Evolutionary conservation across 1,140 invertebrate genomes (phyloP), one percentile per base, ranked within the genome.

Genomic region (Lepidurus couesii): DNA sequence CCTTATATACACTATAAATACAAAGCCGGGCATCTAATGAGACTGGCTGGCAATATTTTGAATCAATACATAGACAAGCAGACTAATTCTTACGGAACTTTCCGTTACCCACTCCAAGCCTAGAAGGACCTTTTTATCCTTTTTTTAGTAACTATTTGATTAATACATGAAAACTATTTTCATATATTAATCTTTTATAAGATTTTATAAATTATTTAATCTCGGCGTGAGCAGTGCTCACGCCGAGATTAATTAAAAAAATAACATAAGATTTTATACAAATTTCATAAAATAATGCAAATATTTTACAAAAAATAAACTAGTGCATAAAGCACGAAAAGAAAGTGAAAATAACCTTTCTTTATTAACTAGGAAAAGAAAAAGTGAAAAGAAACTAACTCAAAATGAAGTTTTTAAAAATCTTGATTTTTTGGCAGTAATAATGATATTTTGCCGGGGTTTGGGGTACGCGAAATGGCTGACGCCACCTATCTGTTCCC

Each of bases 1-100:
- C 53, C 53, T 65, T 65, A 13, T 34, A 34, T 65, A 65, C 53
- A 65, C 53, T 21, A 65, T 65, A 65, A 65, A 65, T 65, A 65
- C 53, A 65, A 65, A 65, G 53, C 53, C 53, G 53, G 21, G 53
- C 53, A 13, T 65, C 53, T 65, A 65, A 65, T 65, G 53, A 65
- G 53, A n/a, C 53, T 65, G 21, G 53, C 53, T 65, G 16, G 21
- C 16, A 13, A 65, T n/a, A 65, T 65, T 65, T 21, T 65, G 53
- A 21, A 65, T 65, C 53, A 65, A 65, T 65, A 65, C 53, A 65
- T 21, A 21, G 4, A 13, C 16, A 6, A 65, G 4, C 16, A 13
- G 21, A 65, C 10, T 47, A 47, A 16, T 7, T n/a, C 53, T 65
- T 21, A 21, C 53, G 34, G 34, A 2, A 34, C 34, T 34, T 34